Conservation (phyloP, 64 coral and sea anemone genomes). For the Hydrozoanthus tunicans region DNA sequence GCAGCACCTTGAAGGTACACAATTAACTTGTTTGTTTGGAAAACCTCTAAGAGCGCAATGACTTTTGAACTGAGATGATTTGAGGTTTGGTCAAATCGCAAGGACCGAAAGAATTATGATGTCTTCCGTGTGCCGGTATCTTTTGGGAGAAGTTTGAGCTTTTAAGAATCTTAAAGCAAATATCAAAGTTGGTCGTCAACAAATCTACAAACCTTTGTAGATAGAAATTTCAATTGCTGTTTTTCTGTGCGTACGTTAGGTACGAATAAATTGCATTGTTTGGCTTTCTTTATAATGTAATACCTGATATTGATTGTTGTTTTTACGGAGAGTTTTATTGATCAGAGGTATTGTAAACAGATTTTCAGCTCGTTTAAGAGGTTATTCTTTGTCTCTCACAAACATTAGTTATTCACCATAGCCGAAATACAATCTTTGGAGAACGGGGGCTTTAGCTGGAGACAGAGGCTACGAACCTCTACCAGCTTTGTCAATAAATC, state of each 20-base stretch:
- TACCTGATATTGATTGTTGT: background rate
- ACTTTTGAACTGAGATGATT: slow-evolving; percentile 14
- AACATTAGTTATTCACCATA: background rate
- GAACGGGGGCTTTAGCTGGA: too few species aligned
- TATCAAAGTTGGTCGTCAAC: too few species aligned
- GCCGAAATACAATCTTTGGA: background rate
- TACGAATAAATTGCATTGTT: background rate
- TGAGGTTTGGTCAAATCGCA: background rate
- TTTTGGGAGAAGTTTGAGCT: too few species aligned
- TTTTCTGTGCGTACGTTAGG: background rate
- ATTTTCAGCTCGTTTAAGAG: slow-evolving; percentile 11
- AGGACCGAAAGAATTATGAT: background rate
- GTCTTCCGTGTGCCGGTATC: slow-evolving; percentile 18
- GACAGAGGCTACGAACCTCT: too few species aligned
- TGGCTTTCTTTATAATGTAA: background rate
- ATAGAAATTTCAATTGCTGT: too few species aligned
- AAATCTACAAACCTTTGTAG: too few species aligned
- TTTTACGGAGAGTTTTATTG: slow-evolving; percentile 23
- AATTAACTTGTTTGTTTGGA: slow-evolving; percentile 55
- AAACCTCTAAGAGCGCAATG: slow-evolving; percentile 45
- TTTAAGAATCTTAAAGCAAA: too few species aligned
- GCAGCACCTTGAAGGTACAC: background rate
- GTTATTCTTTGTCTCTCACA: background rate
- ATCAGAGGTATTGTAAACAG: slow-evolving; percentile 20
- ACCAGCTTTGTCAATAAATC: too few species aligned